Conservation (phyloP, 2,888 invertebrate species). For the Bibio marci region DNA sequence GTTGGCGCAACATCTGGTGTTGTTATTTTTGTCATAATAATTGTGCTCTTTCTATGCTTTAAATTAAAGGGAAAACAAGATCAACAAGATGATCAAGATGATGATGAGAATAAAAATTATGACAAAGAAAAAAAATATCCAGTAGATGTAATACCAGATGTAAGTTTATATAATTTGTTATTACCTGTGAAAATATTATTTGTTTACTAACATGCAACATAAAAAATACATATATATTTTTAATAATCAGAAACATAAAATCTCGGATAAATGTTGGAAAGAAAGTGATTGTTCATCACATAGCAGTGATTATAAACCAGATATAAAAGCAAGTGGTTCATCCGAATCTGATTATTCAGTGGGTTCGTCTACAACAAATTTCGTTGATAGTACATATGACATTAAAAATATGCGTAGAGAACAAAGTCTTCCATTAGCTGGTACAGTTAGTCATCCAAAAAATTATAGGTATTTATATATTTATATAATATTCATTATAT, state of each 20-base stretch:
- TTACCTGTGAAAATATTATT: too few species aligned
- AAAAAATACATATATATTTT: too few species aligned
- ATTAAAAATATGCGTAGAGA: slow-evolving; percentile 5
- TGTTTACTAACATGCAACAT: not conserved
- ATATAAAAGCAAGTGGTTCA: slow-evolving; percentile 49
- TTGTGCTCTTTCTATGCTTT: slow-evolving; percentile 66
- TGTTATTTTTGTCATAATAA: slow-evolving; percentile 64
- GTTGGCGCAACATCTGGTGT: slow-evolving; percentile 69
- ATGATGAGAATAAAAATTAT: not conserved
- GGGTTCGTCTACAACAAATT: slow-evolving; percentile 7
- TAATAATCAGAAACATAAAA: slow-evolving; percentile 1
- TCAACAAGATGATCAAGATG: not conserved
- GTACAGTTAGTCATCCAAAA: slow-evolving; percentile 48
- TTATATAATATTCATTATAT: too few species aligned
- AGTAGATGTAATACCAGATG: slow-evolving; percentile 7
- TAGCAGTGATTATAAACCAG: slow-evolving; percentile 81
- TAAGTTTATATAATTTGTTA: slow-evolving; percentile 1
- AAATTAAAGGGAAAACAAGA: slow-evolving; percentile 17
- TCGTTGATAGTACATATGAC: slow-evolving; percentile 6
- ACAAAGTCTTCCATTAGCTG: slow-evolving; percentile 43
- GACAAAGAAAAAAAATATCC: slow-evolving; percentile 6
- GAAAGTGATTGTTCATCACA: slow-evolving; percentile 82
- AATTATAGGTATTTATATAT: slow-evolving; percentile 34
- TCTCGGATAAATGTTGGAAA: slow-evolving; percentile 20
- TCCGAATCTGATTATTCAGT: slow-evolving; percentile 9